These are phyloP conservation scores for Atta texana DNA, from an alignment of 1,140 invertebrate genomes.

Conservation along the genomic window DNA sequence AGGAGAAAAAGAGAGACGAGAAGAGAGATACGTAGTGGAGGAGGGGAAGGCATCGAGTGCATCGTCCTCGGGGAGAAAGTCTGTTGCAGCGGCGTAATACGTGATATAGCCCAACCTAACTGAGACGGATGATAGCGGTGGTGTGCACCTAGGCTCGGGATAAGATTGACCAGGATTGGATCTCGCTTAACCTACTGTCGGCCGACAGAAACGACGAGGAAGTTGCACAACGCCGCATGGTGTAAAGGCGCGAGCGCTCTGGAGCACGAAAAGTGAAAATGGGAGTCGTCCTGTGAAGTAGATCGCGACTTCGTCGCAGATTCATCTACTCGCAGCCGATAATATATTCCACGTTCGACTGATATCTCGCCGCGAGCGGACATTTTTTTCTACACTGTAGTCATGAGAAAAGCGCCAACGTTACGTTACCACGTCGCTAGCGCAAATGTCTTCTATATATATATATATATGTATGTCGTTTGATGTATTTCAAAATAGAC, in stretches of 20 bases:
- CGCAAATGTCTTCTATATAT: neutral
- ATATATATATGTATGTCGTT: neutral
- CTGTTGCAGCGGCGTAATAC: slow-evolving; percentile 80
- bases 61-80: slow-evolving; percentile 86
- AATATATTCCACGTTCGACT: slow-evolving; percentile 66
- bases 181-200: slow-evolving; percentile 76
- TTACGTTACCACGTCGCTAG: too few relatives aligned
- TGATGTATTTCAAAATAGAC: neutral
- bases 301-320: slow-evolving; percentile 50
- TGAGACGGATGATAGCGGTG: slow-evolving; percentile 62
- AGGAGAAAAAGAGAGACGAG: neutral
- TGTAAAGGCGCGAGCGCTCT: slow-evolving; percentile 28
- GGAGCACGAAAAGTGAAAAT: slow-evolving; percentile 78
- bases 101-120: slow-evolving; percentile 79
- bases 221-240: slow-evolving; percentile 74
- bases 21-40: neutral
- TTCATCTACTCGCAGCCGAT: slow-evolving; percentile 1
- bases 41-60: slow-evolving; percentile 79
- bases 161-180: slow-evolving; percentile 80
- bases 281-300: slow-evolving; percentile 64
- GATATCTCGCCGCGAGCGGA: slow-evolving; percentile 31
- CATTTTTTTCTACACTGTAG: neutral
- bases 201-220: slow-evolving; percentile 63
- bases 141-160: slow-evolving; percentile 66
- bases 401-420: slow-evolving; percentile 35